phyloP scores from a whole-genome alignment of 1,140 invertebrate species.

The Streblospio benedicti region DNA sequence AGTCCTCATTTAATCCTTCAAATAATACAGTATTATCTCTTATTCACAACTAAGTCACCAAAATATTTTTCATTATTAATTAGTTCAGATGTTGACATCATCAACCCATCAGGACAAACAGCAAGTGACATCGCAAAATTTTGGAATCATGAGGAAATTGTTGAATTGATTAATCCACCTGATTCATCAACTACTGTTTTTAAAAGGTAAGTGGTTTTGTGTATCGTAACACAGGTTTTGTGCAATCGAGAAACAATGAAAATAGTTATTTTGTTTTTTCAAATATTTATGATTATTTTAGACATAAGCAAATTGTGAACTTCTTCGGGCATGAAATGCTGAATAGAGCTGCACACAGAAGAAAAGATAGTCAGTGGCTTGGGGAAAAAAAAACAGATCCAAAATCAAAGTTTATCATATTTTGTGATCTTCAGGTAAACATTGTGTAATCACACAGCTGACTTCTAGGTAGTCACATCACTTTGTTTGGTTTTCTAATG shows the following conservation, averaged over 20 bases:
- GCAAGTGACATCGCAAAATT: background rate
- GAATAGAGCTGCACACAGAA: conserved; percentile 31
- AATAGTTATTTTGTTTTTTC: too few relatives aligned
- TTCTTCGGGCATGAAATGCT: conserved; percentile 35
- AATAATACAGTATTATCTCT: too few relatives aligned
- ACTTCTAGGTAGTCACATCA: background rate
- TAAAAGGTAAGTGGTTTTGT: too few relatives aligned
- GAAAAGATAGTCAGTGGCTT: conserved; percentile 35
- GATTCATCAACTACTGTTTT: too few relatives aligned
- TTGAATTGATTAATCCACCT: too few relatives aligned
- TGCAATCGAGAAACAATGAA: too few relatives aligned
- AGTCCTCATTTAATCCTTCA: too few relatives aligned
- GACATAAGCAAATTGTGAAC: conserved; percentile 20
- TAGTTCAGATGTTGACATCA: background rate
- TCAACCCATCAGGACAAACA: background rate
- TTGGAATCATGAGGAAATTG: background rate
- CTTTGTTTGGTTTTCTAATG: background rate
- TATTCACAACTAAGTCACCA: too few relatives aligned
- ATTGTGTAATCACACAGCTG: background rate
- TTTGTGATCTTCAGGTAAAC: conserved; percentile 26
- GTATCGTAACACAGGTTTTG: too few relatives aligned
- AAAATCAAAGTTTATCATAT: conserved; percentile 33
- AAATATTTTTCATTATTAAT: too few relatives aligned
- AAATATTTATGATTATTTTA: too few relatives aligned
- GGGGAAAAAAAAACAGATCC: conserved; percentile 22